Base-by-base conservation (phyloP, 2,888 invertebrate species). In the Cryptus viduatorius region DNA sequence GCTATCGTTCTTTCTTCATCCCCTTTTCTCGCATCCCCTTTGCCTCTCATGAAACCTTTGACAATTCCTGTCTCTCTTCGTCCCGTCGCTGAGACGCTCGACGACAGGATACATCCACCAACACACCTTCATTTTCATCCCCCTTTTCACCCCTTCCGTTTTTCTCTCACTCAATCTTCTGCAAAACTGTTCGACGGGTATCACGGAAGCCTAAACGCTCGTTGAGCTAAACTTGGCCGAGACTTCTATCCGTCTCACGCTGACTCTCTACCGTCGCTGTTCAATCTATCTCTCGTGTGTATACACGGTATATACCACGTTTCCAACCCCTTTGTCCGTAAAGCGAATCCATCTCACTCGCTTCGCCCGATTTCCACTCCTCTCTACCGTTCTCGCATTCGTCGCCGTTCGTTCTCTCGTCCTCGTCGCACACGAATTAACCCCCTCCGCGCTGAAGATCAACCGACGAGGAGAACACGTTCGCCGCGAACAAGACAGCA, bases 171-270 rank as follows among this genome's bases (percentile, higher is more conserved):
- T 53, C 16, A n/a, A 24, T 29, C 69, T 14, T 24, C 48, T 4
- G 29, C 67, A 50, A 56, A 77, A 68, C 44, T 68, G 48, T 48
- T 29, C 10, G 24, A 46, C 81, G 59, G 75, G 79, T 85, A 84
- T 87, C 75, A 83, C 85, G 84, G 86, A 86, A 88, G 88, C 87
- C 84, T 83, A 80, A 87, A 82, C 76, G 77, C 83, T 48, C 46
- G 73, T 64, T 31, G 29, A 56, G 46, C 71, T 59, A 77, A 84
- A 83, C 86, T 84, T 73, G 71, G 56, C 59, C 77, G 76, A 82
- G 83, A 76, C 69, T 86, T 87, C 65, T 64, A 76, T 77, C 77
- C 80, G 71, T 79, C 78, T 67, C 80, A 64, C 86, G 64, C 80
- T 77, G 72, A 79, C 75, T 50, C 16, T 44, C 64, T 12, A n/a